Base-by-base conservation (phyloP, 2,113 vertebrate genomes). In the Thunnus maccoyii region DNA sequence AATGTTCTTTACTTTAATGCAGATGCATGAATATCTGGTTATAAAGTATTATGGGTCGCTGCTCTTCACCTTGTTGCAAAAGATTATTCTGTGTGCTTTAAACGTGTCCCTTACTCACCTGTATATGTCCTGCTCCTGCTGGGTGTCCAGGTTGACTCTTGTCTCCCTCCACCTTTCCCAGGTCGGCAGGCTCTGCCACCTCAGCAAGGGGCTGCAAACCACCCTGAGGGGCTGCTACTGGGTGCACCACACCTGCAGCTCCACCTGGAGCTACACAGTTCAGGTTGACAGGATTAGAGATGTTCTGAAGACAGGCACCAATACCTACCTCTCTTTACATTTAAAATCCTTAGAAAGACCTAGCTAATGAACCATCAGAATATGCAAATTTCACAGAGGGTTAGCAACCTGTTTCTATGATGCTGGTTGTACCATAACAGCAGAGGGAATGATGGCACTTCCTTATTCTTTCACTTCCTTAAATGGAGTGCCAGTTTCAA, bases 231-330 rank as follows among this genome's bases (percentile, higher is more conserved):
- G 1, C 12, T 0, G 0, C 54, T 20, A 47, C 72, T 20, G 85
- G 78, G 30, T 58, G 67, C 63, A 50, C 32, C 11, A 15, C 36
- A 12, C n/a, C 80, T 58, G 56, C 65, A 55, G 66, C 87, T 79
- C 80, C 90, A 78, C 10, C 58, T 48, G 82, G 58, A 89, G 66
- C 73, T 84, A 15, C 46, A 18, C 12, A 76, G 46, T 5, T n/a
- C 7, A 80, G 25, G 4, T 13, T 4, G 57, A 47, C 5, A 66
- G 11, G n/a, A 17, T 75, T 46, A n/a, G 18, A 65, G 16, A 68
- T 54, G 27, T 50, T 8, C n/a, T 1, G 9, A 30, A 25, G 1
- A 60, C n/a, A 60, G 3, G 52, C 12, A 20, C 1, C 22, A 36
- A 4, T 46, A 30, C 27, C 27, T 17, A 36, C 3, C 1, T 1